Conservation (phyloP, 1,140 invertebrate species). For the Cryptotermes secundus region DNA sequence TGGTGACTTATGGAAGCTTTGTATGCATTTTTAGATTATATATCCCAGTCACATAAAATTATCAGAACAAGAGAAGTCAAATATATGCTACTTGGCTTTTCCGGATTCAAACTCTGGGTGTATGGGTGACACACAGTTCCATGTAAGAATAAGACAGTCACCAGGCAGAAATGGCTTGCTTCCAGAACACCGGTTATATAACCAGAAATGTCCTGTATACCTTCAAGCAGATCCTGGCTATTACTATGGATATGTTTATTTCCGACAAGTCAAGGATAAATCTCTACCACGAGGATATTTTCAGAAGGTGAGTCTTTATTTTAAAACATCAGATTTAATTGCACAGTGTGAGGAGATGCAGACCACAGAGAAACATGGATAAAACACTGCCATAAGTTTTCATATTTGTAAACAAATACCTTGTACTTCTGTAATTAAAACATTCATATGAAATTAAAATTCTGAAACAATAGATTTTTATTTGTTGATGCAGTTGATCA, state of each 20-base stretch:
- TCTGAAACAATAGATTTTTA: no score
- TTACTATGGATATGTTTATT: conserved; percentile 97
- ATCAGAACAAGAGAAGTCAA: conserved; percentile 91
- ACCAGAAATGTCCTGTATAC: conserved; percentile 68
- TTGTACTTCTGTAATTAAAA: no score
- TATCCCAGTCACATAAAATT: conserved; percentile 82
- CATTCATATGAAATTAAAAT: no score
- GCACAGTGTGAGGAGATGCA: background rate
- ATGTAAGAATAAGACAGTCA: conserved; percentile 77
- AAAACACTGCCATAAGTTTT: no score
- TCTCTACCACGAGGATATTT: conserved; percentile 94
- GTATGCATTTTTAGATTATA: conserved; percentile 64
- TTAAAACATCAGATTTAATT: conserved; percentile 11
- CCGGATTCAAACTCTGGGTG: conserved; percentile 98
- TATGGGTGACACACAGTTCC: conserved; percentile 97
- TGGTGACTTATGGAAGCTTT: background rate
- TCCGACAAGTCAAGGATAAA: conserved; percentile 95
- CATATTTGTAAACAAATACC: no score
- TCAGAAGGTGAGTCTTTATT: conserved; percentile 74
- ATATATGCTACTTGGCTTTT: conserved; percentile 97
- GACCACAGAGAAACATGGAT: no score
- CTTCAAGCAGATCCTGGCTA: conserved; percentile 76
- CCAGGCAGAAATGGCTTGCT: conserved; percentile 43
- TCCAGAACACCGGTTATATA: conserved; percentile 56
- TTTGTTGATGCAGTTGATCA: no score